Base-by-base conservation (phyloP, 2,113 vertebrate species). In the Barnardius zonarius region DNA sequence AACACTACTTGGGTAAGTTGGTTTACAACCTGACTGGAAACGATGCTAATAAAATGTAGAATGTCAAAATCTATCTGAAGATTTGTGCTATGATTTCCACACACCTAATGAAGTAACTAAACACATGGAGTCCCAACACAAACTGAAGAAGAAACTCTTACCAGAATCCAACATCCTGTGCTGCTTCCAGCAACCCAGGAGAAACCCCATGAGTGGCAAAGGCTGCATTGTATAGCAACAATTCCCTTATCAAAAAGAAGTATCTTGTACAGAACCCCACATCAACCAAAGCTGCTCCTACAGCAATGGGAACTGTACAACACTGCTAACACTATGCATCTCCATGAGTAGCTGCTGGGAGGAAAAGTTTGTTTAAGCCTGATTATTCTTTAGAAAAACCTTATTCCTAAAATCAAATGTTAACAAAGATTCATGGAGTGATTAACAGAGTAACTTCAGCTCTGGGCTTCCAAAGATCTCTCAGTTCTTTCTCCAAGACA, bases 381-480 rank as follows among this genome's bases (percentile, higher is more conserved):
- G 23, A 51, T 55, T 83, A 9, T 88, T 92, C 93, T 67, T 91
- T 39, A 75, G n/a, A 66, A 83, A 95, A 28, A 5, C 13, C 18
- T 81, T 74, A 69, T 41, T 83, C 17, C 39, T 49, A 73, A 92
- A 97, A 91, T 80, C 63, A 96, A 96, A 91, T 3, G 41, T 48
- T 93, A 85, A 80, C 87, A 81, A 78, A 85, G 93, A 95, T 83
- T 88, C 92, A 87, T 2, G 43, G 94, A 94, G 70, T 30, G 72
- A 95, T 87, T 88, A 88, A 81, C 3, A 0, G 55, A 41, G 51
- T 9, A 68, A 77, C 46, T 87, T 66, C 72, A 79, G 19, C 73
- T 64, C 83, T 44, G 67, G 43, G 37, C n/a, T 93, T 84, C 85
- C 73, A 73, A 82, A 79, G 33, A 80, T 76, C 73, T 62, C 79